phyloP scores from a whole-genome alignment of 2,888 invertebrate genomes.

The Lamellibrachia satsuma region DNA sequence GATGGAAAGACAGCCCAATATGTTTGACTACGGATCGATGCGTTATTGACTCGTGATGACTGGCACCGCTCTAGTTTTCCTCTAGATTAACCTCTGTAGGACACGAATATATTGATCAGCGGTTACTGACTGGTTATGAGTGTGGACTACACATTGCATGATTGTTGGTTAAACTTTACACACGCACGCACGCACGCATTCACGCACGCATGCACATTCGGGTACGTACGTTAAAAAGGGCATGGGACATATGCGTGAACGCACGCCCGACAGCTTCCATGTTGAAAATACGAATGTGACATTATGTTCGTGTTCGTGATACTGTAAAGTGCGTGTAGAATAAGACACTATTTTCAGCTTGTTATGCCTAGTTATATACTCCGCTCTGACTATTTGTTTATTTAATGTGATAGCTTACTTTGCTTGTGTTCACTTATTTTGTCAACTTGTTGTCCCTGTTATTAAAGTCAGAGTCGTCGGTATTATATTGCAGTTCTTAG shows the following conservation, averaged over 20 bases:
- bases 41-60: not conserved
- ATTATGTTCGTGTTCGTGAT: not conserved
- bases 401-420: too few species aligned
- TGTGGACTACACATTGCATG: not conserved
- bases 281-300: not conserved
- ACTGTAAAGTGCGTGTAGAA: too few species aligned
- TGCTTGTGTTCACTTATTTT: too few species aligned
- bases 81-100: not conserved
- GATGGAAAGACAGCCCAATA: not conserved
- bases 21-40: constrained; percentile 12
- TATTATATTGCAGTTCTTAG: too few species aligned
- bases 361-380: too few species aligned
- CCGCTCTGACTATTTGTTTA: too few species aligned
- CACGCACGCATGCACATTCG: too few species aligned
- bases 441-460: too few species aligned
- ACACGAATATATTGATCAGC: not conserved
- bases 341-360: too few species aligned
- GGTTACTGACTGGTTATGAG: not conserved
- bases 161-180: not conserved
- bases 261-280: not conserved
- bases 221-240: not conserved
- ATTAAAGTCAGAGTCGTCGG: too few species aligned
- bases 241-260: not conserved
- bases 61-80: not conserved
- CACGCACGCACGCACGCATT: not conserved